Conservation (phyloP, 2,888 invertebrate species). For the Scelioninae gen. 2 region DNA sequence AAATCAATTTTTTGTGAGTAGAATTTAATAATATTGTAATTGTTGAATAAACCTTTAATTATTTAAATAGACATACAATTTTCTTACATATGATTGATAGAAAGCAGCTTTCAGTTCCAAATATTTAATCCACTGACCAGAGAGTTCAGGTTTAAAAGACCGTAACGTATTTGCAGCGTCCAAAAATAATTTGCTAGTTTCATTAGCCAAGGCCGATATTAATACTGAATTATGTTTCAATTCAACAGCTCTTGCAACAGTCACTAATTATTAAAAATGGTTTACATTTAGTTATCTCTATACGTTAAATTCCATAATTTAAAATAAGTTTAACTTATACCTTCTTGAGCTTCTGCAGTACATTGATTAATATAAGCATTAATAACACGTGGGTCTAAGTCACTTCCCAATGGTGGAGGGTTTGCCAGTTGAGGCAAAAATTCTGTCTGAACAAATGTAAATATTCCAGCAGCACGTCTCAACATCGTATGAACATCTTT, state of each 20-base stretch:
- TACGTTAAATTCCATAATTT: background rate
- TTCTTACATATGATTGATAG: conserved; percentile 79
- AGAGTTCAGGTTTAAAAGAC: conserved; percentile 76
- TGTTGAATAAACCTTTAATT: background rate
- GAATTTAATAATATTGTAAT: background rate
- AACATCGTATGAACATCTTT: conserved; percentile 80
- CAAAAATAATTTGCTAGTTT: conserved; percentile 79
- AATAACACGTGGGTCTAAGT: conserved; percentile 78
- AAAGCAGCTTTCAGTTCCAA: conserved; percentile 79
- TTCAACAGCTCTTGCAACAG: conserved; percentile 81
- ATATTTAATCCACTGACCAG: conserved; percentile 79
- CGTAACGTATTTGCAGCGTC: conserved; percentile 77
- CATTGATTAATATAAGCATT: conserved; percentile 80
- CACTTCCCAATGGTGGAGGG: conserved; percentile 75
- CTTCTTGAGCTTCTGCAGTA: conserved; percentile 82
- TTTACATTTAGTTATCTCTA: background rate
- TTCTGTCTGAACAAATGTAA: conserved; percentile 77
- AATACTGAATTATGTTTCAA: conserved; percentile 79
- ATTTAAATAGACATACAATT: conserved; percentile 4
- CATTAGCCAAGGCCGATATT: conserved; percentile 79
- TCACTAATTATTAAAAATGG: conserved; percentile 71
- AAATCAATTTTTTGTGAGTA: background rate
- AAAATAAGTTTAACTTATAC: too few relatives aligned
- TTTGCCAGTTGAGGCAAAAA: conserved; percentile 72
- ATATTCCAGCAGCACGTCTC: conserved; percentile 79